Conservation (phyloP, 2,888 invertebrate species). For the Timandra comae region DNA sequence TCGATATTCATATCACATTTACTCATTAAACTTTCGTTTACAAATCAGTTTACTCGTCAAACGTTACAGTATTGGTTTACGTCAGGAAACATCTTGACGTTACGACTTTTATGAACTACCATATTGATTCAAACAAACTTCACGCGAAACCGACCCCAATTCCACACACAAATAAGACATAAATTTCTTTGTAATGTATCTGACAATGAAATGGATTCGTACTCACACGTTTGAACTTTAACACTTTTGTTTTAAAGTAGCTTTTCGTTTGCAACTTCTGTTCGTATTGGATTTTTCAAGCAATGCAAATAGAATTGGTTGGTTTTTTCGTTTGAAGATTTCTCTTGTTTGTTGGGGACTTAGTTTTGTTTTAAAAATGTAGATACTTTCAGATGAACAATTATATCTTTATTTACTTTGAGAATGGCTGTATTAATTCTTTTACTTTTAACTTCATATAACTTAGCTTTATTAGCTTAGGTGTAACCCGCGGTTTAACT, state of each 20-base stretch:
- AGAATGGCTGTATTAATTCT: too few relatives aligned
- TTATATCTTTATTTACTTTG: too few relatives aligned
- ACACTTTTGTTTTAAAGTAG: constrained; percentile 14
- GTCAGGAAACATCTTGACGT: constrained; percentile 1
- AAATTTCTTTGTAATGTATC: constrained; percentile 1
- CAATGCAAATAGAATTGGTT: constrained; percentile 25
- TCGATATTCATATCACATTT: too few relatives aligned
- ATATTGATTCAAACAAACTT: background rate
- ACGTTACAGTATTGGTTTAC: too few relatives aligned
- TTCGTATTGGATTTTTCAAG: constrained; percentile 31
- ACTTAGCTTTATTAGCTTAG: too few relatives aligned
- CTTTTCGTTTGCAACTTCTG: constrained; percentile 9
- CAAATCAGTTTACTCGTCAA: too few relatives aligned
- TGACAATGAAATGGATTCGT: constrained; percentile 2
- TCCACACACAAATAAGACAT: constrained; percentile 10
- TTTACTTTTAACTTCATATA: too few relatives aligned
- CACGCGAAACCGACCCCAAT: constrained; percentile 1
- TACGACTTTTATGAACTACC: constrained; percentile 23
- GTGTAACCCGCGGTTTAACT: too few relatives aligned
- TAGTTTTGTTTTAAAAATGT: too few relatives aligned
- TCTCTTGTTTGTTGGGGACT: constrained; percentile 24
- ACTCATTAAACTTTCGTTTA: too few relatives aligned
- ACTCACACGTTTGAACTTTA: constrained; percentile 2
- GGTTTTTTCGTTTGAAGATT: constrained; percentile 25
- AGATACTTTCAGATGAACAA: too few relatives aligned